Evolutionary conservation across 1,140 invertebrate species (phyloP), one percentile per base, ranked within the genome.

Genomic region (Drusus annulatus): DNA sequence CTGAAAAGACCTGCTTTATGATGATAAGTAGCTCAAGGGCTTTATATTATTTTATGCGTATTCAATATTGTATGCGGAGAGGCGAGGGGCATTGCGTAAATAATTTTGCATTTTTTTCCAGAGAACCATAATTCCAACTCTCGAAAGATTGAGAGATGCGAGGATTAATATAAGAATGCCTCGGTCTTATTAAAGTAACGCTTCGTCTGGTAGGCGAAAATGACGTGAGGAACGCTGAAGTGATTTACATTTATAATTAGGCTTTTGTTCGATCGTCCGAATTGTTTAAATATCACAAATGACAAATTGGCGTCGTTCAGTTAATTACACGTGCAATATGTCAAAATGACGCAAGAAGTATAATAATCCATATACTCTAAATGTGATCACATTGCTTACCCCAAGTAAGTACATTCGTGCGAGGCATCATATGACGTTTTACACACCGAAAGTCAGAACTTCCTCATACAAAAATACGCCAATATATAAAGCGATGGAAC

Each of bases 1-100:
- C 60, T 63, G 65, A 50, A 19, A 76, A 80, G 79, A 62, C 52
- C 62, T 80, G 79, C 69, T 80, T 80, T 80, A 80, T 80, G 79
- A 51, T 80, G 79, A 77, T 80, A 80, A 80, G 74, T 77, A 73
- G 79, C 79, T 77, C 54, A 80, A 69, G 51, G 52, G 56, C 54
- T 76, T 80, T 36, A 25, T 73, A 58, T 75, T 80, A 76, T 80
- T 80, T 76, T 80, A 63, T 76, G 68, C 71, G 73, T 54, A 76
- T 76, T 51, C 58, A 75, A 62, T 80, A 50, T 62, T 73, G 68
- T 58, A 56, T 36, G 62, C 8, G 31, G 31, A 69, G 16, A 8
- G 3, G 62, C 23, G 13, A 25, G 60, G 60, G 60, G n/a, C 60
- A 25, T 25, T 63, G 60, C 60, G 60, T 63, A 63, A 63, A 63